Base-by-base conservation (phyloP, 2,113 vertebrate genomes). In the Melanocharis versteri region DNA sequence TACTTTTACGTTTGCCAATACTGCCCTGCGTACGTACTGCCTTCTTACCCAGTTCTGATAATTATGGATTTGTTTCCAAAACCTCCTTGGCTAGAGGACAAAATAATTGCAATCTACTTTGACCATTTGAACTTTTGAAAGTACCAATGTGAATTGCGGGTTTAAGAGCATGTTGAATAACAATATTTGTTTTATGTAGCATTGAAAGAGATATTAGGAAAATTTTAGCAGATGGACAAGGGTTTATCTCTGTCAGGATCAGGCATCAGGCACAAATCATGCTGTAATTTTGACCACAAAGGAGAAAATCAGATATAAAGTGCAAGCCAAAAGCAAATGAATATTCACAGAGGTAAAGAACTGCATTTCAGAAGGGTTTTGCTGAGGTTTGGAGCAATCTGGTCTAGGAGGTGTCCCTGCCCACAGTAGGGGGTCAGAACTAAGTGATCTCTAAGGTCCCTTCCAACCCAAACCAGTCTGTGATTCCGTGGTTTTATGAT, bases 1-100 rank as follows among this genome's bases (percentile, higher is more conserved):
- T 98, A 97, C 93, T 97, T 98, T 28, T 98, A 98, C 0, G 90
- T 98, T 42, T 98, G 98, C 90, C 98, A 98, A 0, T 98, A 97
- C 90, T 98, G 98, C 53, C 98, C 98, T 53, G 27, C 84, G 97
- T 98, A 96, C 1, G 98, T 97, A 39, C 11, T n/a, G 5, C 7
- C 54, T 68, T 57, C 78, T 40, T 28, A 11, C 6, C 79, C 27
- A 6, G 33, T n/a, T 7, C 1, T 0, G 1, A 19, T 56, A 51
- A 30, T 50, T 21, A 14, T 16, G 15, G 20, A 33, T 7, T 9
- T 2, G 8, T 44, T 66, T 47, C 44, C 35, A 51, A 77, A 93
- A 54, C 13, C 17, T 45, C 35, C 39, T 70, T 85, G 30, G 7
- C 80, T 64, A 23, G 2, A 31, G 31, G 57, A 89, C 33, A 60